Base-by-base conservation (phyloP, 2,888 invertebrate species). In the Ecdyonurus torrentis region DNA sequence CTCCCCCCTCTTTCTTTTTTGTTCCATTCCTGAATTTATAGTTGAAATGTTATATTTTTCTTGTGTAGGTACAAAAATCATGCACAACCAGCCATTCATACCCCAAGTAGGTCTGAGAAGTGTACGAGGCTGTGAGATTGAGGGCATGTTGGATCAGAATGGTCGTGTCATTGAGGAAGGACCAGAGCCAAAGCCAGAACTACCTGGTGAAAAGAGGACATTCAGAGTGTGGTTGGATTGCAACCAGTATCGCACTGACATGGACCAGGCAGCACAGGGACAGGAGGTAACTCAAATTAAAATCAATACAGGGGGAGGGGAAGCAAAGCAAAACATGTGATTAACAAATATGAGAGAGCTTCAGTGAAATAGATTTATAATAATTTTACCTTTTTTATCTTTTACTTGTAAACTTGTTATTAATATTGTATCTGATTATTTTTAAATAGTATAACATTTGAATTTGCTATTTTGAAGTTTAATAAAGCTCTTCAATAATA, bases 161-260 rank as follows among this genome's bases (percentile, higher is more conserved):
- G 99, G 98, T 0, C 80, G 92, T 66, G 91, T 99, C 2, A 94
- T 99, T 63, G 99, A 99, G 74, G 99, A 99, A 74, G 91, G 92
- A 0, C 91, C 92, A 0, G 93, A 92, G 70, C 92, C 92, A 0
- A 83, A 89, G 66, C 96, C 95, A 0, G 82, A 85, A 66, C 74
- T 97, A 25, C 84, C 87, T 0, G 97, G 96, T 0, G 95, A 96
- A 70, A 83, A 86, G 23, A 81, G 98, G 67, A 96, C 93, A 0
- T 98, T 89, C 75, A 81, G 99, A 3, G 89, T 99, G 1, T 89
- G 93, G 81, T 78, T 99, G 25, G 99, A 99, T 74, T 89, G 93
- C 3, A 98, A 99, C 78, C 99, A 99, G 76, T 99, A 99, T 73
- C 82, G 91, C 60, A 77, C 87, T 67, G 97, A 98, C 73, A 88